Conservation (phyloP, 2,888 invertebrate genomes). For the Euplexia lucipara region DNA sequence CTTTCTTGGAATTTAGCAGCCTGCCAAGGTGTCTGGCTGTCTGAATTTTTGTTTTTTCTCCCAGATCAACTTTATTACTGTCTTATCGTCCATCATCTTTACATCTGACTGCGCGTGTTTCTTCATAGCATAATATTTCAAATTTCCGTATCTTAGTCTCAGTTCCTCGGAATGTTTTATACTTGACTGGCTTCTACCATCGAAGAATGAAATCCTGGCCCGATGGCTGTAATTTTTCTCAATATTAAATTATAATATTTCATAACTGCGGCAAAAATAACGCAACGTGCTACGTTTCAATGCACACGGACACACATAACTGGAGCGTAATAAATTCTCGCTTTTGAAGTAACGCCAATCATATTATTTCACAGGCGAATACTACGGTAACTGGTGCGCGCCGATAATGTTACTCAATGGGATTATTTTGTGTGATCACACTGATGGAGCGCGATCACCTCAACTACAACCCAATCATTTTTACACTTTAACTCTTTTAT, state of each 20-base stretch:
- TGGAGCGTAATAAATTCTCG: conserved; percentile 82
- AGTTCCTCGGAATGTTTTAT: conserved; percentile 41
- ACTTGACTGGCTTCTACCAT: conserved; percentile 41
- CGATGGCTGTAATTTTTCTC: conserved; percentile 51
- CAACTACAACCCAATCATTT: conserved; percentile 40
- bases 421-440: conserved; percentile 61
- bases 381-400: conserved; percentile 57
- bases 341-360: conserved; percentile 72
- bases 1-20: conserved; percentile 28
- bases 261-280: conserved; percentile 67
- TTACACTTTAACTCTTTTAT: conserved; percentile 38
- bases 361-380: conserved; percentile 68
- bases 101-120: conserved; percentile 28
- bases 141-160: conserved; percentile 30
- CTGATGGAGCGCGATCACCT: conserved; percentile 57
- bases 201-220: conserved; percentile 32
- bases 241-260: conserved; percentile 66
- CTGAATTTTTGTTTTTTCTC: conserved; percentile 27
- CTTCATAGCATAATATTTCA: conserved; percentile 31
- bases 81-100: conserved; percentile 37
- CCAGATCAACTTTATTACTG: conserved; percentile 1
- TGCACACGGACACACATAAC: conserved; percentile 78
- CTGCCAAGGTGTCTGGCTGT: conserved; percentile 1
- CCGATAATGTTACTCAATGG: conserved; percentile 68
- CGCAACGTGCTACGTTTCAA: conserved; percentile 78